phyloP scores from a whole-genome alignment of 2,113 vertebrate species.

The Falco punctatus region DNA sequence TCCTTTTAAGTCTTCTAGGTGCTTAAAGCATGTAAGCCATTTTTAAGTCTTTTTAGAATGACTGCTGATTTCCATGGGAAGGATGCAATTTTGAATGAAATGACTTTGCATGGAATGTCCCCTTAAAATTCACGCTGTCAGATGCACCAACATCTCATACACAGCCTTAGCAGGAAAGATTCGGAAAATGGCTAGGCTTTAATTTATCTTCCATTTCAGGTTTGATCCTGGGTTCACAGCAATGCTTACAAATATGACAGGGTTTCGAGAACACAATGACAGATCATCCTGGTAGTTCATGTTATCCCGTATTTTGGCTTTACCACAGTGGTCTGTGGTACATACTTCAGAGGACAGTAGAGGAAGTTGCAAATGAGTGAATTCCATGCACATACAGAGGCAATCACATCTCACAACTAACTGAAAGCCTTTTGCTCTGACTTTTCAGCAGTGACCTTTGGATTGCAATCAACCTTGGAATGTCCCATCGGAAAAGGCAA shows the following conservation, averaged over 20 bases:
- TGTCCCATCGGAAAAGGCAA: conserved; percentile 3
- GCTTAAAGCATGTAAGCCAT: conserved; percentile 53
- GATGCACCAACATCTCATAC: neutral
- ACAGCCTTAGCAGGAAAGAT: neutral
- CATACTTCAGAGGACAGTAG: neutral
- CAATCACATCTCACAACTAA: neutral
- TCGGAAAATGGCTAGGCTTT: neutral
- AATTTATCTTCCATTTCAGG: neutral
- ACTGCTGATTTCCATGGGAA: conserved; percentile 19
- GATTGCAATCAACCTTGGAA: conserved; percentile 23
- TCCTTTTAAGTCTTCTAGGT: conserved; percentile 52
- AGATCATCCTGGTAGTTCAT: neutral
- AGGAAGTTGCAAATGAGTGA: neutral
- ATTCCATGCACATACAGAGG: neutral
- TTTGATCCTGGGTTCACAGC: neutral
- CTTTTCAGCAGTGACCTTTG: conserved; percentile 19
- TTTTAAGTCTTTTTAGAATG: conserved; percentile 43
- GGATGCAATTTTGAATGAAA: neutral
- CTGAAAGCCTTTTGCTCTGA: neutral
- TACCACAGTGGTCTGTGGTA: neutral
- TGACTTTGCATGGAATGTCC: accelerated
- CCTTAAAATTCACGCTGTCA: neutral
- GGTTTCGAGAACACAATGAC: neutral
- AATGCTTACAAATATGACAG: neutral
- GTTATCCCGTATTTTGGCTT: neutral